Evolutionary conservation across 2,888 invertebrate species (phyloP), one percentile per base, ranked within the genome.

Genomic region (Tenthredo notha): DNA sequence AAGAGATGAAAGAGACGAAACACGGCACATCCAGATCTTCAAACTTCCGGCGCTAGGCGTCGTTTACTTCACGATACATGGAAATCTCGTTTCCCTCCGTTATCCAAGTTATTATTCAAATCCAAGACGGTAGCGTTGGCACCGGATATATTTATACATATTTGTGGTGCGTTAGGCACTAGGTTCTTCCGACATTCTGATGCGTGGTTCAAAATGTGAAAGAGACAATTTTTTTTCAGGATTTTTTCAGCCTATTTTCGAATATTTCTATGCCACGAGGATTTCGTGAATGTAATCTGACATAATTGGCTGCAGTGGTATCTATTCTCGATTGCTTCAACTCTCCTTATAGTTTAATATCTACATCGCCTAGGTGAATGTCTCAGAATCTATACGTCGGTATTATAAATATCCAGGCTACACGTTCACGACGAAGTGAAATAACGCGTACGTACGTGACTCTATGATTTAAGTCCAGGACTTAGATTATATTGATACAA

Each of bases 21-120:
- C 33, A 78, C 61, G 61, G 37, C 37, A n/a, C 54, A 61, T 80
- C 37, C 7, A 61, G 50, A 80, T 61, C 40, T 25, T 33, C 33
- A 37, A 37, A 80, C 58, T 80, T 80, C 58, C 80, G 80, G 80
- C 58, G 12, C 33, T 10, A 77, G 29, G 29, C 77, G 54, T 18
- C 54, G 77, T 61, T 80, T 40, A 80, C 61, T 61, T 80, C 58
- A 25, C 58, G 80, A 80, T 61, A 80, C 80, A 40, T 80, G 40
- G 40, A 61, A 80, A 80, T 40, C 58, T 61, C 58, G 80, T 80
- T 40, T 80, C 80, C 80, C 37, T 61, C n/a, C 58, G 80, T 80
- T 80, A 80, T 80, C 29, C 80, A 25, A 33, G 58, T 61, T 80
- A 80, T 80, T 80, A 80, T 80, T 58, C 61, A 61, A 61, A 80